Conservation (phyloP, 2,888 invertebrate species). For the Automeris io region DNA sequence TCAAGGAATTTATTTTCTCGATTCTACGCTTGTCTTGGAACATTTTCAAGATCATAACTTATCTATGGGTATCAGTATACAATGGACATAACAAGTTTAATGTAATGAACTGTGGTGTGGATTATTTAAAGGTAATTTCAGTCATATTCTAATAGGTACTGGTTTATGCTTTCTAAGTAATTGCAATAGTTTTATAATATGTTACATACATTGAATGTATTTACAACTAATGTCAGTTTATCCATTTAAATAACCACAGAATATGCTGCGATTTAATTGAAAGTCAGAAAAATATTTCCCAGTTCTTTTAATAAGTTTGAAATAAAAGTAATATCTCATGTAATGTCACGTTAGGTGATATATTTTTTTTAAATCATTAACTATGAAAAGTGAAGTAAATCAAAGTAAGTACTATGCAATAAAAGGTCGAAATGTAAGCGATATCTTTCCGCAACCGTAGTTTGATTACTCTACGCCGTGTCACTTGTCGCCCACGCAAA, state of each 20-base stretch:
- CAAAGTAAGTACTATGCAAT: conserved; percentile 2
- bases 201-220: too few species aligned
- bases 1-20: conserved; percentile 32
- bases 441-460: conserved; percentile 43
- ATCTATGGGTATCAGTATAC: conserved; percentile 34
- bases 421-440: conserved; percentile 13
- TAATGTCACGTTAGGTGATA: too few species aligned
- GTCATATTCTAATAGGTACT: not conserved
- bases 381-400: not conserved
- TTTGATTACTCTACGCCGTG: conserved; percentile 44
- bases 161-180: not conserved
- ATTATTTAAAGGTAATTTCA: conserved; percentile 4
- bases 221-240: too few species aligned
- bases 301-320: too few species aligned
- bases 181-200: not conserved
- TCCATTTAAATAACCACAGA: too few species aligned
- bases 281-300: too few species aligned
- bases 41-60: conserved; percentile 32
- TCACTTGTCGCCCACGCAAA: conserved; percentile 40
- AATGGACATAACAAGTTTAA: conserved; percentile 17
- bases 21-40: conserved; percentile 34
- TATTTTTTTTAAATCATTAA: too few species aligned
- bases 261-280: too few species aligned
- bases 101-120: conserved; percentile 7
- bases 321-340: too few species aligned